Base-by-base conservation (phyloP, 2,888 invertebrate species). In the Pachymerium ferrugineum region DNA sequence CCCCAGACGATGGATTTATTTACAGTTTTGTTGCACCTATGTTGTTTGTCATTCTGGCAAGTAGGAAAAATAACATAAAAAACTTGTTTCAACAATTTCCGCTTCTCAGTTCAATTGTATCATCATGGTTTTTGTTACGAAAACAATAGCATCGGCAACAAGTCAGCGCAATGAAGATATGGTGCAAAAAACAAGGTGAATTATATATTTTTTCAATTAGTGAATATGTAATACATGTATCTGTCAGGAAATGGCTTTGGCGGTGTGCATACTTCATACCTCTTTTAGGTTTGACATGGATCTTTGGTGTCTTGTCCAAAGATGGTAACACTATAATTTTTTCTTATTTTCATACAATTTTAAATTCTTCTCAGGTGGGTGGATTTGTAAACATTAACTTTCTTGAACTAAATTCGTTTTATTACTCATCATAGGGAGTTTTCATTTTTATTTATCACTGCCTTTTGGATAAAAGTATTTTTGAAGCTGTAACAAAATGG, bases 321-420 rank as follows among this genome's bases (percentile, higher is more conserved):
- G 1, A 71, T 25, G 22, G 22, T 3, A 19, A 22, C n/a, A 19
- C 25, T 28, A 38, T 71, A 14, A 22, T 71, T 22, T 71, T 71
- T 71, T 33, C 71, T 10, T 71, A 71, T 33, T 33, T 71, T 6
- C 35, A 35, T 38, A 28, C 42, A 3, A 71, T 71, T 12, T 71
- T 38, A 1, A 71, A 71, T 38, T 71, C 71, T 35, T 8, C 19
- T 28, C 71, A 71, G 35, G 71, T 71, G 8, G 2, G 62, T 62
- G 3, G 3, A 10, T 19, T 22, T 19, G 5, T 47, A 6, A 47
- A 47, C 22, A n/a, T n/a, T n/a, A n/a, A n/a, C n/a, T 35, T 35
- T 35, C 14, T 35, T 35, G 14, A 35, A 35, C 35, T 47, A 19
- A 47, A 47, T 47, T 47, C 10, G 14, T 3, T 62, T 62, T 28